Evolutionary conservation across 1,140 invertebrate species (phyloP).

Genomic region (Drosophila ironensis): DNA sequence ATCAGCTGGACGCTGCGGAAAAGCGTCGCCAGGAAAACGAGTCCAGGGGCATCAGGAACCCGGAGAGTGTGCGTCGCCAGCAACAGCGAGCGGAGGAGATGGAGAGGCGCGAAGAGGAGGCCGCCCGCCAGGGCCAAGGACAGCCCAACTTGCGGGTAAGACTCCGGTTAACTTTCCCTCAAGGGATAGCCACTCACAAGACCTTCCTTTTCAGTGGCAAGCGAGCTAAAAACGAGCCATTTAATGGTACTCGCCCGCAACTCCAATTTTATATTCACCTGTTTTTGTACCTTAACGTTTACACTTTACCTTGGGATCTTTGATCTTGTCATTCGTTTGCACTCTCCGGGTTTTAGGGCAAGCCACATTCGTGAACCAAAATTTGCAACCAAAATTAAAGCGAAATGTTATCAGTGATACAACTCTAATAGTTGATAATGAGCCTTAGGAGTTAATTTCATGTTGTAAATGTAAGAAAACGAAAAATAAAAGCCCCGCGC

Average conservation of each 20-base stretch:
- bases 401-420: slow-evolving; percentile 24
- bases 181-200: not conserved
- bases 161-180: not conserved
- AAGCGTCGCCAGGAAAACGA: slow-evolving; percentile 70
- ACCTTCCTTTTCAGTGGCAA: slow-evolving; percentile 17
- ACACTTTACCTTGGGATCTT: slow-evolving; percentile 1
- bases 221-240: slow-evolving; percentile 12
- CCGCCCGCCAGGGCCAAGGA: slow-evolving; percentile 61
- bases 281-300: slow-evolving; percentile 19
- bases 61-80: slow-evolving; percentile 66
- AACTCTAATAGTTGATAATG: not conserved
- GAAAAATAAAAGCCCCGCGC: no score
- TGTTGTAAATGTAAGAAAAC: no score
- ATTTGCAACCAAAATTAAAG: slow-evolving; percentile 32
- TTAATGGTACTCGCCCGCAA: not conserved
- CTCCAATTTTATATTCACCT: slow-evolving; percentile 7
- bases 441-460: not conserved
- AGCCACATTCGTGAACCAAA: slow-evolving; percentile 9
- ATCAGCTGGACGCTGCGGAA: slow-evolving; percentile 76
- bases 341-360: not conserved
- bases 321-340: not conserved
- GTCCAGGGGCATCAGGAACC: slow-evolving; percentile 68
- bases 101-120: slow-evolving; percentile 62
- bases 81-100: slow-evolving; percentile 56
- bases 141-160: slow-evolving; percentile 54